Percentiles rank a stretch among this genome's conserved stretches.
Evolutionary conservation across 2,113 vertebrate genomes (phyloP).

Genomic region (Propithecus coquereli): DNA sequence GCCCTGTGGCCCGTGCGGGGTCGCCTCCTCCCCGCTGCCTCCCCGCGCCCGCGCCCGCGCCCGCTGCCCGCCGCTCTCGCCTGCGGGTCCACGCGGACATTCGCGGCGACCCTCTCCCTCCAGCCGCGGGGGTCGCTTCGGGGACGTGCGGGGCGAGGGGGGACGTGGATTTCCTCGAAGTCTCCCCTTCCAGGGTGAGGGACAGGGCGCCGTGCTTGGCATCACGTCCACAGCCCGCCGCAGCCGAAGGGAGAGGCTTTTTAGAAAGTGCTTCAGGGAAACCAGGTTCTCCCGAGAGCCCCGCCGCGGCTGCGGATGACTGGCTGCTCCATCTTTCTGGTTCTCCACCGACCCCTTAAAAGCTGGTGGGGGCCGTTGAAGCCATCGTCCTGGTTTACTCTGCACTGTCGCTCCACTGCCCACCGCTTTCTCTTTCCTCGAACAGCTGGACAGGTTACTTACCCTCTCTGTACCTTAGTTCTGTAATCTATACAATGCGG

Average conservation of each 20-base stretch:
- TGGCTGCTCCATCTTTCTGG: not conserved
- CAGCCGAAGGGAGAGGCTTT: not conserved
- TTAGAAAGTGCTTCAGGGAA: not conserved
- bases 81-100: not conserved
- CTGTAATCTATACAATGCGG: not conserved
- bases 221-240: not conserved
- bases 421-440: not conserved
- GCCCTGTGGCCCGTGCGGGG: not conserved
- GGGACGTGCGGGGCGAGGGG: not conserved
- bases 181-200: not conserved
- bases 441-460: not conserved
- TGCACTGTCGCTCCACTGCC: not conserved
- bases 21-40: not conserved
- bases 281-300: not conserved
- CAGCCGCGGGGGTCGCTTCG: not conserved
- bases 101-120: not conserved
- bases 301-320: not conserved
- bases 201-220: not conserved
- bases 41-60: not conserved
- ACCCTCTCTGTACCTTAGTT: not conserved
- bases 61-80: rapidly evolving
- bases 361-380: not conserved
- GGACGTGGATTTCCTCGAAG: constrained; percentile 28
- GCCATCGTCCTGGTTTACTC: not conserved
- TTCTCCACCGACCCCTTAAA: not conserved